Evolutionary conservation across 2,888 invertebrate genomes (phyloP).

Genomic region (Limnephilus auricula): DNA sequence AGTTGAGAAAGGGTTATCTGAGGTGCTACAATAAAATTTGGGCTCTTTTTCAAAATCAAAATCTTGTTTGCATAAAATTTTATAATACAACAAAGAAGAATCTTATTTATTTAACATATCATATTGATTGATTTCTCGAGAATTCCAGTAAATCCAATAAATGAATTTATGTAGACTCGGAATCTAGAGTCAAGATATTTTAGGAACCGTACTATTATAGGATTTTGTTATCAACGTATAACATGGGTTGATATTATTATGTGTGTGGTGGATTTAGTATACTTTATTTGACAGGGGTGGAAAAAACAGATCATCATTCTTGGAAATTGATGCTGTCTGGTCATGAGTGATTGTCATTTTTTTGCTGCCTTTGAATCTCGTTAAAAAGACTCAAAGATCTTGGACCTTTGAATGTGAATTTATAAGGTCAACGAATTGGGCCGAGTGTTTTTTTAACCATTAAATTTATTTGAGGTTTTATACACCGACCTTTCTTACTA

Average conservation of each 20-base stretch:
- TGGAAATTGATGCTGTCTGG: conserved; percentile 32
- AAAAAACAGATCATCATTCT: conserved; percentile 2
- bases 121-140: neutral
- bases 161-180: neutral
- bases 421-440: neutral
- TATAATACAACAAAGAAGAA: neutral
- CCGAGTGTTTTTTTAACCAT: neutral
- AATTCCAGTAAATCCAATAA: neutral
- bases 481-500: no score
- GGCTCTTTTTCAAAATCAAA: no score
- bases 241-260: neutral
- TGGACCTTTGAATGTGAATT: neutral
- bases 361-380: conserved; percentile 3
- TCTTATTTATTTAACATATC: neutral
- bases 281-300: neutral
- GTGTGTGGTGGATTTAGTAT: neutral
- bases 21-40: no score
- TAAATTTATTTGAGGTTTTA: neutral
- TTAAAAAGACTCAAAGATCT: neutral
- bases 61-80: no score
- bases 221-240: neutral
- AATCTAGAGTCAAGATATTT: neutral
- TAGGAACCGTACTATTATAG: neutral
- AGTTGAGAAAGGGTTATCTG: no score
- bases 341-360: conserved; percentile 26